Evolutionary conservation across 2,113 vertebrate species (phyloP), one percentile per base, ranked within the genome.

Genomic region (Poeciliopsis occidentalis): DNA sequence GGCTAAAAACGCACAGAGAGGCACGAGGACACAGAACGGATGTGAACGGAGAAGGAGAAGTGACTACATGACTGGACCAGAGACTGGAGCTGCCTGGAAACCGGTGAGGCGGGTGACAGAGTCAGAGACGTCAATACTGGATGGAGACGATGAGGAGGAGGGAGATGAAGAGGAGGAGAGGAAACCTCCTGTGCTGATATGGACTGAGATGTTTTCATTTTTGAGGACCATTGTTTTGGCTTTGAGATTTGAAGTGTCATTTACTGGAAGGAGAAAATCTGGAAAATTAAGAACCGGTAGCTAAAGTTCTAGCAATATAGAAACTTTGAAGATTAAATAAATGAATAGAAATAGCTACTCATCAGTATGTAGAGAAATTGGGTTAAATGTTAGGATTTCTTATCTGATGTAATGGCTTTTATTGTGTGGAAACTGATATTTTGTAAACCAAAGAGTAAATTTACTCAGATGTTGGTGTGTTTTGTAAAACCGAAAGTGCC

Each of bases 401-500:
- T 66, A 24, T 65, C 24, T 72, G 19, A 64, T 73, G n/a, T 39
- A 44, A 11, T 30, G 34, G 15, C 4, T 69, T 74, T 74, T 27
- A 69, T 32, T 78, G 26, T 44, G 37, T 67, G 34, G 6, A 8
- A 44, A 31, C 61, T 64, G 32, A 29, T 29, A 81, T 84, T 83
- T 87, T n/a, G 69, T 73, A 87, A 67, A 80, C 89, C 91, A 92
- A 93, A 92, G 88, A 83, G 19, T 19, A 61, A 29, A 62, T 60
- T 44, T 85, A 8, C 4, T 61, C 19, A 69, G 39, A 71, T 60
- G 11, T n/a, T 51, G 8, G 41, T 31, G 2, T 5, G 61, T 78
- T 80, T 76, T 79, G 0, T 47, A 44, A 3, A 62, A 26, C n/a
- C 74, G 64, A 70, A 77, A 30, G 63, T 88, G 72, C 75, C 65